phyloP scores from a whole-genome alignment of 92 coral and sea anemone genomes.

The Parazoanthus atlanticus region DNA sequence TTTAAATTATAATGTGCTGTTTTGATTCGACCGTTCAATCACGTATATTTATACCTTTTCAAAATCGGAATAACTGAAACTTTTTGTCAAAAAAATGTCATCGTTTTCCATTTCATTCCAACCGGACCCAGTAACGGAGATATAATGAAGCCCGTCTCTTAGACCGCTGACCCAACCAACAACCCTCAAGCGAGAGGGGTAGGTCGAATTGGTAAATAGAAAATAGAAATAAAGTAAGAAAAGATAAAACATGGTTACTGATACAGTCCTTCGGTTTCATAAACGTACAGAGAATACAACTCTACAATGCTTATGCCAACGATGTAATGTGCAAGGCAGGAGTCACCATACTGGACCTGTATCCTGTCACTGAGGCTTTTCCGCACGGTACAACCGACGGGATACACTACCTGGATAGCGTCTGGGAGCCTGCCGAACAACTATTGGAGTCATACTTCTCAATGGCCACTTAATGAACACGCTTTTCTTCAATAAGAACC shows the following conservation, averaged over 20 bases:
- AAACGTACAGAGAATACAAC: constrained; percentile 62
- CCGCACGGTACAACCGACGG: constrained; percentile 79
- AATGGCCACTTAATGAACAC: not conserved
- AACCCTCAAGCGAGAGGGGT: too few species aligned
- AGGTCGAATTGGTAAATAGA: not conserved
- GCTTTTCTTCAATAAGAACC: too few species aligned
- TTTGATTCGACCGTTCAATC: too few species aligned
- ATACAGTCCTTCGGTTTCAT: not conserved
- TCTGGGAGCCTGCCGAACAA: constrained; percentile 58
- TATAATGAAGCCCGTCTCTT: too few species aligned
- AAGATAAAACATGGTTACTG: not conserved
- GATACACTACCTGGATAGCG: constrained; percentile 54
- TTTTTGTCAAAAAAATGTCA: too few species aligned
- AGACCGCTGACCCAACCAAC: too few species aligned
- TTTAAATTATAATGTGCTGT: too few species aligned
- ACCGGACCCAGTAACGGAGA: too few species aligned
- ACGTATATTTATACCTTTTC: too few species aligned
- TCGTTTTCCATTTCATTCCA: too few species aligned
- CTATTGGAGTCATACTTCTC: constrained; percentile 61
- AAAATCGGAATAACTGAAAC: too few species aligned
- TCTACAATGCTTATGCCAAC: constrained; percentile 82
- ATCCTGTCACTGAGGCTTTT: constrained; percentile 64
- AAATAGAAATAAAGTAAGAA: too few species aligned
- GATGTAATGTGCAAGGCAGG: constrained; percentile 66
- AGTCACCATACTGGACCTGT: constrained; percentile 66